Evolutionary conservation across 2,888 invertebrate genomes (phyloP).

Genomic region (Ochropacha duplaris): DNA sequence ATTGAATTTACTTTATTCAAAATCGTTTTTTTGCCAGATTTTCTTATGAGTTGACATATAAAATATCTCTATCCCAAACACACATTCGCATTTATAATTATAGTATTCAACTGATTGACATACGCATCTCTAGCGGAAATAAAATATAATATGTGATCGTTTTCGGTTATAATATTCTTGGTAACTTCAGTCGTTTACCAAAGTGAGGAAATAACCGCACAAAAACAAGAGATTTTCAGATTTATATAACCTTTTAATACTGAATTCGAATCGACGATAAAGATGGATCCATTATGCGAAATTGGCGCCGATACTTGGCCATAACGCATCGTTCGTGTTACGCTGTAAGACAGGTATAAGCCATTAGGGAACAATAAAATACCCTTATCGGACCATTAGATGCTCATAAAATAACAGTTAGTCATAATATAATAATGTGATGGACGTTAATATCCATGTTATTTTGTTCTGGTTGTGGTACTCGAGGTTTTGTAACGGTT

Average conservation of each 20-base stretch:
- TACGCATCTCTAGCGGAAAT: no score
- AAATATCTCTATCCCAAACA: no score
- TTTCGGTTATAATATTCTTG: neutral
- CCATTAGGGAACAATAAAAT: conserved; percentile 82
- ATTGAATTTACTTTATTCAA: no score
- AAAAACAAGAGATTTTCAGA: conserved; percentile 25
- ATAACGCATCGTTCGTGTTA: conserved; percentile 70
- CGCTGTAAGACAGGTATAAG: conserved; percentile 78
- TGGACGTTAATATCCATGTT: conserved; percentile 78
- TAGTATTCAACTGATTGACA: no score
- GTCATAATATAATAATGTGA: conserved; percentile 76
- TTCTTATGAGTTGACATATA: no score
- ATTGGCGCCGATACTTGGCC: conserved; percentile 70
- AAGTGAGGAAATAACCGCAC: neutral
- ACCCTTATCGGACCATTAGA: conserved; percentile 80
- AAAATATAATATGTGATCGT: no score
- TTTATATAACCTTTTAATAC: conserved; percentile 49
- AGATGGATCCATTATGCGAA: conserved; percentile 75
- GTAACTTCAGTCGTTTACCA: neutral
- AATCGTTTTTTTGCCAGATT: no score
- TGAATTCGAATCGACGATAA: conserved; percentile 61
- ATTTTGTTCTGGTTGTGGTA: conserved; percentile 47
- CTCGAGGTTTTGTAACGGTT: conserved; percentile 10
- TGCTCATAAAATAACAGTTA: conserved; percentile 82
- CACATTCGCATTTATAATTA: no score